phyloP scores from a whole-genome alignment of 2,888 invertebrate species.

The Diarsia brunnea region DNA sequence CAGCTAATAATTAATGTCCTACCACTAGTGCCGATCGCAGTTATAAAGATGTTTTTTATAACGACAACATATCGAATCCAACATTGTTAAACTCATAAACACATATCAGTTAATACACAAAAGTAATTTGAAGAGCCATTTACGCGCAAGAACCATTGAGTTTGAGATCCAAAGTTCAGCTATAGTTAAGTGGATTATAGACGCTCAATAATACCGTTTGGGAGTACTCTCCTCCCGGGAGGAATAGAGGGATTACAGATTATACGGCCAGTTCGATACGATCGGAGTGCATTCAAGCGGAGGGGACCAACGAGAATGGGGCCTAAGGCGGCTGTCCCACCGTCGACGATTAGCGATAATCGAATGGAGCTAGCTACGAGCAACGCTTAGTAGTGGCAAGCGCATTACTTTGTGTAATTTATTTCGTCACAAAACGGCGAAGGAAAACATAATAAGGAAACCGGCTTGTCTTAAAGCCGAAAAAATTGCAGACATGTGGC shows the following conservation, averaged over 20 bases:
- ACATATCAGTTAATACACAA: too few relatives aligned
- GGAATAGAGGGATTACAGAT: slow-evolving; percentile 42
- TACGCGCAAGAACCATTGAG: slow-evolving; percentile 20
- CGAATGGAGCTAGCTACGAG: background rate
- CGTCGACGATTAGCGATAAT: background rate
- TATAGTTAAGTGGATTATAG: slow-evolving; percentile 47
- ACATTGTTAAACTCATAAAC: too few relatives aligned
- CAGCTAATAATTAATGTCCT: background rate
- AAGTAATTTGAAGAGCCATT: slow-evolving; percentile 22
- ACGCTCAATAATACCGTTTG: slow-evolving; percentile 1
- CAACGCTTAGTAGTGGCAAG: too few relatives aligned
- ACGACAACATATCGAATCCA: too few relatives aligned
- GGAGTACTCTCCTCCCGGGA: slow-evolving; percentile 8
- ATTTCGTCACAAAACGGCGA: too few relatives aligned
- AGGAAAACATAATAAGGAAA: too few relatives aligned
- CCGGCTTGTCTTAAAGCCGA: too few relatives aligned
- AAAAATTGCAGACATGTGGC: too few relatives aligned
- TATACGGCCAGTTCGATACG: slow-evolving; percentile 17
- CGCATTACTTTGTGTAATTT: too few relatives aligned
- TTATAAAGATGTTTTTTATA: too few relatives aligned
- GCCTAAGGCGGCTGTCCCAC: background rate
- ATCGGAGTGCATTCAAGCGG: slow-evolving; percentile 50
- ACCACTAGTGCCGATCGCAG: too few relatives aligned
- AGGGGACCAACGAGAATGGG: background rate
- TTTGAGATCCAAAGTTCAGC: slow-evolving; percentile 30